Evolutionary conservation across 2,797 vertebrate species (phyloP), one percentile per base, ranked within the genome.

Genomic region (Rallus crepitans): DNA sequence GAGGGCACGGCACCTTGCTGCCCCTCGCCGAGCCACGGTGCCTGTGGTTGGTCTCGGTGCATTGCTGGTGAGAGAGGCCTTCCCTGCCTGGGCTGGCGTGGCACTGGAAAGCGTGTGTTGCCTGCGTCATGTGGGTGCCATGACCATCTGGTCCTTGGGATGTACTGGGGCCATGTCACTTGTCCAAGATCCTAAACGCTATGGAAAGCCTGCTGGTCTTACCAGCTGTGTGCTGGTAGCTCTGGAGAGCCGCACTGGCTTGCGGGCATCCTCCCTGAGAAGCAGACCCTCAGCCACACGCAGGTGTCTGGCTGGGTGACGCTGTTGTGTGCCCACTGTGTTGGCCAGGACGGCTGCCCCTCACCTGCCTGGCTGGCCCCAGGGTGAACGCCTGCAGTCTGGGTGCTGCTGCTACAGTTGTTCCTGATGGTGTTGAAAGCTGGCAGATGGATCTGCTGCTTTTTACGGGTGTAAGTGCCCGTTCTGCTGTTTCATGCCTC

Each of bases 201-300:
- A 47, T 9, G 39, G 17, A 30, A 35, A 45, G 7, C 17, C 2
- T 12, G 28, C 5, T 11, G 82, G 76, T 50, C 50, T 9, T 1
- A 1, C 37, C 18, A 2, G 16, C 40, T 3, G 7, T 0, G 0
- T 6, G 12, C 40, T 1, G 0, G 27, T 2, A 1, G 21, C 47
- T 57, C 15, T 11, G 75, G 53, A 40, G 63, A 31, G 40, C 50
- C 12, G 35, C 8, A 53, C n/a, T 0, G 6, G 68, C 33, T 45
- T 13, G 5, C 13, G 0, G 1, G 39, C 19, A 2, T 28, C 78
- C 24, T 61, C 16, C 15, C 0, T 4, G 55, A 42, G 50, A 23
- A 16, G 40, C 50, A 0, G 21, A 20, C 4, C 20, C 37, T 6
- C 4, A 2, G 25, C 19, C 7, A 0, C 0, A 1, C 12, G 5